Conservation (phyloP, 92 coral and sea anemone species). For the Zoanthus gigantus region DNA sequence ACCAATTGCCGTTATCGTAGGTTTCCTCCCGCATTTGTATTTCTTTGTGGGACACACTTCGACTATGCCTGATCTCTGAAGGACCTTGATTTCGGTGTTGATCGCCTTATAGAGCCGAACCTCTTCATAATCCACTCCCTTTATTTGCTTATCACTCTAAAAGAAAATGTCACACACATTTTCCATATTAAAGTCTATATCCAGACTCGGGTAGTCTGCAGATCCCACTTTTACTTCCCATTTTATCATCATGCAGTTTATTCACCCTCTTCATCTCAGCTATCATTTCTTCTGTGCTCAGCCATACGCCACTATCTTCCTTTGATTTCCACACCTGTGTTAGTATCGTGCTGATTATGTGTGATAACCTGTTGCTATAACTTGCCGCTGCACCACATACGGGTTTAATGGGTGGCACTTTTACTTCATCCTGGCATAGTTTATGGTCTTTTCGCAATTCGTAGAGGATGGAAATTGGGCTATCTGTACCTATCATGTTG, state of each 20-base stretch:
- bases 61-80: neutral
- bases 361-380: too few relatives aligned
- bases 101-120: neutral
- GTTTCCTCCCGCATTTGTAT: neutral
- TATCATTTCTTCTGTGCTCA: neutral
- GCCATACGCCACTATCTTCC: neutral
- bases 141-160: neutral
- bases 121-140: constrained; percentile 12
- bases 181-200: constrained; percentile 9
- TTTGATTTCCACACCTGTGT: neutral
- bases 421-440: too few relatives aligned
- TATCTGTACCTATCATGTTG: constrained; percentile 27
- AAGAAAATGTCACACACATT: constrained; percentile 16
- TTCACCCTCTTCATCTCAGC: neutral
- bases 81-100: neutral
- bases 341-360: neutral
- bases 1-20: neutral
- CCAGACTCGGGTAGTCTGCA: neutral
- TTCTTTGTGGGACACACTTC: constrained; percentile 15
- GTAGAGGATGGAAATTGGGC: constrained; percentile 21
- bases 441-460: neutral
- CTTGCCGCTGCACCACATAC: too few relatives aligned
- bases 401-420: neutral
- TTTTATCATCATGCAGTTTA: neutral
- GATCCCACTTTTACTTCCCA: too few relatives aligned